Conservation (phyloP, 2,797 vertebrate genomes). For the Myripristis jacobus region DNA sequence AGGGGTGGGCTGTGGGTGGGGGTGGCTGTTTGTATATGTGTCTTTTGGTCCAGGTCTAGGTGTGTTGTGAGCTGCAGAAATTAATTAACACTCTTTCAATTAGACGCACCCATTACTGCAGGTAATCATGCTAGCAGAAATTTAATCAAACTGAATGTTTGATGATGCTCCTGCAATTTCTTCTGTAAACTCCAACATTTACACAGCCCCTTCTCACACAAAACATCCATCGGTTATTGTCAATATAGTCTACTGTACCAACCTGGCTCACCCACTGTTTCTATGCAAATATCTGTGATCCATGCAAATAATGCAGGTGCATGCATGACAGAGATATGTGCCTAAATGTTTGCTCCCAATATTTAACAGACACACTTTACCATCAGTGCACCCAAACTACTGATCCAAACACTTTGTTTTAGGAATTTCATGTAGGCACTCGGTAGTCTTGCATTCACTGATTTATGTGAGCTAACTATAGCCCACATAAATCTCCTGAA, state of each 20-base stretch:
- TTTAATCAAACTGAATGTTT: constrained; percentile 78
- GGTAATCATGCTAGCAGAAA: constrained; percentile 69
- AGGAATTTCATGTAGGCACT: constrained; percentile 41
- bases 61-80: constrained; percentile 58
- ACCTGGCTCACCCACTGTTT: constrained; percentile 55
- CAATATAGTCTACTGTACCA: constrained; percentile 71
- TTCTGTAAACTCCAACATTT: constrained; percentile 73
- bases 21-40: not conserved
- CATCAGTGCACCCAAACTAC: constrained; percentile 25
- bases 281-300: constrained; percentile 68
- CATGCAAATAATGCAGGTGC: constrained; percentile 68
- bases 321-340: constrained; percentile 42
- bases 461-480: constrained; percentile 50
- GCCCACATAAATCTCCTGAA: constrained; percentile 45
- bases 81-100: constrained; percentile 76
- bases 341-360: constrained; percentile 67
- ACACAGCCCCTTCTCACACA: constrained; percentile 57
- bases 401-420: constrained; percentile 57
- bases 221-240: constrained; percentile 68
- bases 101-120: constrained; percentile 70
- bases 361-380: constrained; percentile 53
- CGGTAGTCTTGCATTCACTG: constrained; percentile 35
- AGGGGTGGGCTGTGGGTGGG: not conserved
- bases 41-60: not conserved
- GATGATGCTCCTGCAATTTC: constrained; percentile 76